These are phyloP conservation scores for Drosophila nebulosa DNA, from an alignment of 1,140 invertebrate genomes.

Conservation along the genomic window DNA sequence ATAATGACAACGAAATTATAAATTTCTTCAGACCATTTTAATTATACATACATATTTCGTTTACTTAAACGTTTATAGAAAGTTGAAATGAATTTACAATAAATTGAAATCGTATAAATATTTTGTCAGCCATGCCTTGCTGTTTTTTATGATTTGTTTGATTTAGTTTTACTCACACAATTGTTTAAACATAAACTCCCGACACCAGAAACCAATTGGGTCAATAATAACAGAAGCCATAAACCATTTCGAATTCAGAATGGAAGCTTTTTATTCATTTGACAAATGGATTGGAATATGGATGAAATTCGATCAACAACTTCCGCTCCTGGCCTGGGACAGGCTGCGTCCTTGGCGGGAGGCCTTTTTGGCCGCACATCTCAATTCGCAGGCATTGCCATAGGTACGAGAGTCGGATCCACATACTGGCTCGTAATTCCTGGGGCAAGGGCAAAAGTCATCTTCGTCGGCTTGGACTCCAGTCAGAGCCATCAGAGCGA, in stretches of 20 bases:
- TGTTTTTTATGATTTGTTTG: conserved; percentile 7
- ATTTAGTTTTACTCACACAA: conserved; percentile 16
- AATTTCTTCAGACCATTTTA: too few relatives aligned
- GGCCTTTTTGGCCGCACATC: conserved; percentile 29
- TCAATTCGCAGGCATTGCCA: conserved; percentile 53
- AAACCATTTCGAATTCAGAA: background rate
- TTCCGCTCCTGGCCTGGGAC: conserved; percentile 24
- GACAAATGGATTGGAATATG: background rate
- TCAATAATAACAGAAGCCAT: conserved; percentile 25
- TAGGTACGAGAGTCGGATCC: conserved; percentile 56
- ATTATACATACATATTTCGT: too few relatives aligned
- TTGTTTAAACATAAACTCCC: conserved; percentile 30
- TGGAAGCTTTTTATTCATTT: conserved; percentile 10
- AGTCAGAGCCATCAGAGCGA: conserved; percentile 30
- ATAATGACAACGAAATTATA: background rate
- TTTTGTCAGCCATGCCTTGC: background rate
- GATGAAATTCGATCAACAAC: conserved; percentile 22
- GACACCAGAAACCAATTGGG: conserved; percentile 29
- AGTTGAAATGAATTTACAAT: background rate
- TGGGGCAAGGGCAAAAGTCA: conserved; percentile 43
- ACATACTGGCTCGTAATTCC: conserved; percentile 52
- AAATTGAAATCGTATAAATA: background rate
- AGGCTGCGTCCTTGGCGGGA: conserved; percentile 31
- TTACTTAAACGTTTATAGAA: too few relatives aligned
- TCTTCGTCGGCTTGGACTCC: background rate